These are phyloP conservation scores for Mythimna ferrago DNA, from an alignment of 2,888 invertebrate genomes.

Conservation along the genomic window DNA sequence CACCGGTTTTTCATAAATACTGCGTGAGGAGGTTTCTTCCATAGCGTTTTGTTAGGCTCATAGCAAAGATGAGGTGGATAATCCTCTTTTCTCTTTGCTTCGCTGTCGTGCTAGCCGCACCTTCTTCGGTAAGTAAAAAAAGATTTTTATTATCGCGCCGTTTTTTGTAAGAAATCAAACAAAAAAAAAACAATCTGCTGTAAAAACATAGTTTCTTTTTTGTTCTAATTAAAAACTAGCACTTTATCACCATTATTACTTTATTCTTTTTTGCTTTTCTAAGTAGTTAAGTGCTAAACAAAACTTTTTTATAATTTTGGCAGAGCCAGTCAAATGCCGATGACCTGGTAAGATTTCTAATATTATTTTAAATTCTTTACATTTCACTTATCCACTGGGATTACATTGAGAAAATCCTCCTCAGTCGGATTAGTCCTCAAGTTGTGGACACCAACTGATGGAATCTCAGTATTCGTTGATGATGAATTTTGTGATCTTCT, in stretches of 20 bases:
- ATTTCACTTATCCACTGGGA: no score
- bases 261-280: no score
- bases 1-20: slow-evolving; percentile 58
- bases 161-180: neutral
- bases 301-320: slow-evolving; percentile 11
- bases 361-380: neutral
- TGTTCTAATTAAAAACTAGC: neutral
- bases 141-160: neutral
- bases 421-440: neutral
- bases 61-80: slow-evolving; percentile 66
- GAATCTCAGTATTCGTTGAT: neutral
- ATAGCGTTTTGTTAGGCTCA: slow-evolving; percentile 45
- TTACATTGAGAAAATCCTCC: no score
- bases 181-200: neutral
- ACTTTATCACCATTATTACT: no score
- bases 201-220: neutral
- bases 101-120: slow-evolving; percentile 50
- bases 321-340: slow-evolving; percentile 25
- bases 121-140: slow-evolving; percentile 49
- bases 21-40: slow-evolving; percentile 15
- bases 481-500: neutral
- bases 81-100: slow-evolving; percentile 64
- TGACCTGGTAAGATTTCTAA: slow-evolving; percentile 28
- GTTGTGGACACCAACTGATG: neutral
- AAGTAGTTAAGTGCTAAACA: no score